A percentile compares a stretch with the other conserved stretches of the same genome.
phyloP scores from a whole-genome alignment of 2,888 invertebrate genomes.

The Zeuzera pyrina region DNA sequence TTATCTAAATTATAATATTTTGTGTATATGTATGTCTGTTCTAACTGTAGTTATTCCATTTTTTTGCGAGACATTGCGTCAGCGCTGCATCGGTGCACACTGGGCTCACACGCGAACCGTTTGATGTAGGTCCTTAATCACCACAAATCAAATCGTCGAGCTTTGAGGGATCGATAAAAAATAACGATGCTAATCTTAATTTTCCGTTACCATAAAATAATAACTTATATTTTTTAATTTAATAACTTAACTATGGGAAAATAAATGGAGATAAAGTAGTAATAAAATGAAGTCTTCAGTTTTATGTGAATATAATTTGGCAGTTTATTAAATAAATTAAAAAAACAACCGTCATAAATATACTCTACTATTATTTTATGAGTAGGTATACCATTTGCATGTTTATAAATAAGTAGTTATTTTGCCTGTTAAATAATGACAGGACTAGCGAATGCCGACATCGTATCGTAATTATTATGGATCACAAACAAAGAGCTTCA shows the following conservation, averaged over 20 bases:
- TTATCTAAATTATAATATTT: constrained; percentile 65
- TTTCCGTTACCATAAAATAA: constrained; percentile 45
- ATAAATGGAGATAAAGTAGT: too few relatives aligned
- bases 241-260: too few relatives aligned
- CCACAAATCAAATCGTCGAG: constrained; percentile 47
- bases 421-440: constrained; percentile 61
- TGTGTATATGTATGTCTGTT: constrained; percentile 27
- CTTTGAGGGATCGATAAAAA: constrained; percentile 35
- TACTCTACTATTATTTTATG: too few relatives aligned
- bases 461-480: constrained; percentile 64
- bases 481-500: constrained; percentile 61
- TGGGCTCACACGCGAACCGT: constrained; percentile 47
- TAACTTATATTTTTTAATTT: too few relatives aligned
- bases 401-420: constrained; percentile 60
- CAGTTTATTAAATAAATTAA: too few relatives aligned
- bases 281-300: too few relatives aligned
- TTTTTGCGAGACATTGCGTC: constrained; percentile 18
- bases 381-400: too few relatives aligned
- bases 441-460: constrained; percentile 59
- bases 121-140: constrained; percentile 54
- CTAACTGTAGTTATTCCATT: constrained; percentile 19
- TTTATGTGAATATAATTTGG: too few relatives aligned
- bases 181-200: constrained; percentile 56
- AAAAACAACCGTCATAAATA: too few relatives aligned
- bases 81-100: constrained; percentile 21